Base-by-base conservation (phyloP, 2,797 vertebrate species). In the Tenualosa thibaudeaui region DNA sequence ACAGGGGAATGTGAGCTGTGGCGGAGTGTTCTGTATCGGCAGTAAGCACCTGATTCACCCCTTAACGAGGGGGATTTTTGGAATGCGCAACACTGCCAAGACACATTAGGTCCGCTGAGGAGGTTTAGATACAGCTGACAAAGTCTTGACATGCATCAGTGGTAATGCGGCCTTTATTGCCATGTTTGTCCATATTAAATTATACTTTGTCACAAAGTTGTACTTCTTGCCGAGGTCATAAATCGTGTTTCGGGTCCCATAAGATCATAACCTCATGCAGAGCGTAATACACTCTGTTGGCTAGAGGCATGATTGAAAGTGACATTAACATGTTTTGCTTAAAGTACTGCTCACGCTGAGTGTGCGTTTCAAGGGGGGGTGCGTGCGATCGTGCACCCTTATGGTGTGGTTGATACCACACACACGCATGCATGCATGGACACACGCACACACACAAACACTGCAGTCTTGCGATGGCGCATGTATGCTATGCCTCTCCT, bases 121-220 rank as follows among this genome's bases (percentile, higher is more conserved):
- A 46, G 71, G 71, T 78, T 78, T 78, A 78, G 37, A 78, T 17
- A 78, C 71, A 46, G 46, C 71, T 46, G 71, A 78, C 71, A 78
- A 65, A 17, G 51, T 83, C 84, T 46, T 85, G 40, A 83, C 56
- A 81, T 56, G 82, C 40, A 51, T 53, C 65, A 43, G 17, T 26
- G 54, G 78, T 40, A 82, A 60, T 49, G 68, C 65, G 81, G 31
- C 43, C 13, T 81, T 84, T 87, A 85, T 86, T 86, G 86, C 84
- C 15, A 60, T 68, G 84, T 81, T 81, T 85, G 82, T 65, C 82
- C 65, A 65, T 82, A 54, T 81, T 71, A 85, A 60, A 83, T 81
- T 87, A 65, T 46, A 24, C 54, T 68, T 83, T 85, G 84, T 53
- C 81, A 68, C 40, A 81, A 81, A 81, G 65, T 43, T 40, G 51